Evolutionary conservation across 2,113 vertebrate genomes (phyloP).

Genomic region (Amphilophus citrinellus): DNA sequence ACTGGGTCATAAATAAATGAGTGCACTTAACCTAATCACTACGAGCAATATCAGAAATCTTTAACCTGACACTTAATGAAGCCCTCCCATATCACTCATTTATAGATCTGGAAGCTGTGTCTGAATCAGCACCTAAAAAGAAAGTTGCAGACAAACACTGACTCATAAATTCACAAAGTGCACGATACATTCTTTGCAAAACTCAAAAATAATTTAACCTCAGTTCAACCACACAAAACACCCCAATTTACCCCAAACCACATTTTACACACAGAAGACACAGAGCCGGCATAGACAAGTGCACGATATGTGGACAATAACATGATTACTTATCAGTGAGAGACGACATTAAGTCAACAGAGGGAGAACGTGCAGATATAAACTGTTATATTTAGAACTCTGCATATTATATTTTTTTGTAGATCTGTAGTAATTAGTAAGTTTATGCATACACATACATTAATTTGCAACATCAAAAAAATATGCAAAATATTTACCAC

Average conservation of each 20-base stretch:
- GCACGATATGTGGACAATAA: slow-evolving; percentile 12
- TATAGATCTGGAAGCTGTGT: not conserved
- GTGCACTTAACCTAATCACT: slow-evolving; percentile 12
- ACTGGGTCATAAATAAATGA: not conserved
- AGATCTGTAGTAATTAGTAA: not conserved
- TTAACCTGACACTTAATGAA: not conserved
- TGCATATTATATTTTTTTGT: not conserved
- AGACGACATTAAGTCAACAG: not conserved
- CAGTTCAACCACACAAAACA: not conserved
- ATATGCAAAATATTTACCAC: not conserved
- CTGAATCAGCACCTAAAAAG: not conserved
- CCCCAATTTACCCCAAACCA: not conserved
- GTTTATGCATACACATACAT: not conserved
- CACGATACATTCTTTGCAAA: slow-evolving; percentile 37
- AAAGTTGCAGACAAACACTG: not conserved
- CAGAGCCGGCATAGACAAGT: slow-evolving; percentile 17
- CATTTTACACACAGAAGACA: slow-evolving; percentile 19
- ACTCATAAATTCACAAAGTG: slow-evolving; percentile 18
- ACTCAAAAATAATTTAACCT: not conserved
- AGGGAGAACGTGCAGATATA: slow-evolving; percentile 19
- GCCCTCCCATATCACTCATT: not conserved
- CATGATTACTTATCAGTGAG: not conserved
- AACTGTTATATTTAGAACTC: slow-evolving; percentile 16
- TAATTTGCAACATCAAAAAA: not conserved
- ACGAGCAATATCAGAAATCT: not conserved